Conservation (phyloP, 23 tunicate species). For the Ascidia mentula region DNA sequence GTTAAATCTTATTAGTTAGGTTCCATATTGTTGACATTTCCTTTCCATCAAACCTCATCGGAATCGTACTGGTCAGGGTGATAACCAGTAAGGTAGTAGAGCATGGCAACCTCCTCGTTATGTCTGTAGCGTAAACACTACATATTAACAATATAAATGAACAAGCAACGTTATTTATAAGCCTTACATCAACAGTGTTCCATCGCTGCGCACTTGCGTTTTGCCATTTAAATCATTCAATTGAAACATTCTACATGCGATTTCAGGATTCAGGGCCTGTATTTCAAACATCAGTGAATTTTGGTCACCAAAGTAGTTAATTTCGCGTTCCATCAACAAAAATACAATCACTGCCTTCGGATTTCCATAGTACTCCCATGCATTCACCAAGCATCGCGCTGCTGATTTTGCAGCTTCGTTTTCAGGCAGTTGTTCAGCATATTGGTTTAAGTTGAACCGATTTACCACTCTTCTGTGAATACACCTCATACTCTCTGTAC, state of each 20-base stretch:
- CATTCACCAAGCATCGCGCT: slow-evolving; percentile 51
- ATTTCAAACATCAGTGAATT: slow-evolving; percentile 66
- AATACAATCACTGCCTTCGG: slow-evolving; percentile 59
- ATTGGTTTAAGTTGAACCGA: not conserved
- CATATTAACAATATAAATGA: not conserved
- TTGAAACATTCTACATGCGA: slow-evolving; percentile 28
- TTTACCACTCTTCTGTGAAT: slow-evolving; percentile 34
- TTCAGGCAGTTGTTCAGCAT: slow-evolving; percentile 19
- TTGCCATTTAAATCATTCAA: slow-evolving; percentile 21
- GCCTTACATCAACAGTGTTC: slow-evolving; percentile 57
- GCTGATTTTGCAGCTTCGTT: slow-evolving; percentile 23
- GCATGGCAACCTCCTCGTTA: slow-evolving; percentile 77
- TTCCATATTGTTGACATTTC: too few species aligned
- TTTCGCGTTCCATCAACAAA: slow-evolving; percentile 43
- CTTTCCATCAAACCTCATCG: slow-evolving; percentile 53
- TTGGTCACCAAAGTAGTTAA: slow-evolving; percentile 77
- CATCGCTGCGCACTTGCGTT: slow-evolving; percentile 22
- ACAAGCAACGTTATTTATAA: slow-evolving; percentile 26
- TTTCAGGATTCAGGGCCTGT: slow-evolving; percentile 31
- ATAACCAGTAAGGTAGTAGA: slow-evolving; percentile 69
- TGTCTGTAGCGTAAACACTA: slow-evolving; percentile 14
- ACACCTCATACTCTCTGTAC: slow-evolving; percentile 27
- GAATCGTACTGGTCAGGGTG: slow-evolving; percentile 53
- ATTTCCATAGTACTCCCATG: slow-evolving; percentile 67
- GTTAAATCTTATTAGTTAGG: too few species aligned